phyloP scores from a whole-genome alignment of 64 coral and sea anemone genomes.

The Platygyra sinensis region DNA sequence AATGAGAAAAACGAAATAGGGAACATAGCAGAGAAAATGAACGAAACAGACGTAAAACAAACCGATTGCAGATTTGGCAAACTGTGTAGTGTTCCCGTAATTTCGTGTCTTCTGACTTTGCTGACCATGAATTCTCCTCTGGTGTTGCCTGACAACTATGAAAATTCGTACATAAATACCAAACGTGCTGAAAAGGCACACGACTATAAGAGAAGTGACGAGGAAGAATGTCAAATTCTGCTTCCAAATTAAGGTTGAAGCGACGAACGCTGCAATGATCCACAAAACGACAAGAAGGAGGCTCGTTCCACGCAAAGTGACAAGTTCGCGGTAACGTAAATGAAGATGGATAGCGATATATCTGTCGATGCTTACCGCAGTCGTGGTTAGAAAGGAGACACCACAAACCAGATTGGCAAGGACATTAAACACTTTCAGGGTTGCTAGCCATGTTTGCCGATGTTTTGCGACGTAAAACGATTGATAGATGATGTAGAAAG shows the following conservation, averaged over 20 bases:
- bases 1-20: slow-evolving; percentile 39
- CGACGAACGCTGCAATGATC: slow-evolving; percentile 1
- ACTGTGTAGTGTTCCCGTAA: background rate
- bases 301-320: slow-evolving; percentile 33
- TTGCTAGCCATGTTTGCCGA: background rate
- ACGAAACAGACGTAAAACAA: slow-evolving; percentile 30
- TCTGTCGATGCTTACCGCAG: slow-evolving; percentile 64
- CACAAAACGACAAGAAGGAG: background rate
- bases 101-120: background rate
- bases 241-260: slow-evolving; percentile 32
- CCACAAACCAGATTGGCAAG: slow-evolving; percentile 70
- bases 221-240: background rate
- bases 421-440: slow-evolving; percentile 34
- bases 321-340: slow-evolving; percentile 54
- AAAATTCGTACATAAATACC: slow-evolving; percentile 2
- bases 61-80: background rate
- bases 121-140: background rate
- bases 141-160: slow-evolving; percentile 1
- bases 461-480: slow-evolving; percentile 34
- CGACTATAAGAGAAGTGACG: background rate
- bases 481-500: slow-evolving; percentile 38
- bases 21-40: background rate
- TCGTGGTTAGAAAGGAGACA: slow-evolving; percentile 66
- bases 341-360: slow-evolving; percentile 72
- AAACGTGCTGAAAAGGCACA: slow-evolving; percentile 7